Evolutionary conservation across 1,140 invertebrate species (phyloP), one percentile per base, ranked within the genome.

Genomic region (Trigoniulus corallinus): DNA sequence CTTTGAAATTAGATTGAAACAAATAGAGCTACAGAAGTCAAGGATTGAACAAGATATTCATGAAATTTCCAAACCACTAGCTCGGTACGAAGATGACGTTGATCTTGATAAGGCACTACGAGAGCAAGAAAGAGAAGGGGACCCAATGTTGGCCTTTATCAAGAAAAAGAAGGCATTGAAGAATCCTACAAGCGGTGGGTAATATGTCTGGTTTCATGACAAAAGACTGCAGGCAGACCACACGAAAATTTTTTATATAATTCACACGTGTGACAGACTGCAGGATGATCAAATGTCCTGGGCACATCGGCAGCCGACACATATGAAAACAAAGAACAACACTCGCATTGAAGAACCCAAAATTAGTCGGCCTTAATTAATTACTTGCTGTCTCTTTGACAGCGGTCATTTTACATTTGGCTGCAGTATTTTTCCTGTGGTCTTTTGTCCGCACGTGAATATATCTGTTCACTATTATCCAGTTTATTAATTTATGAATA

Each of bases 71-170:
- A 97, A 97, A 64, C 92, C 93, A 1, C 65, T 97, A 22, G 89
- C 94, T 0, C 71, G 91, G 27, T 86, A 88, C 62, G 79, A 76
- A 29, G 82, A 88, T 62, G 94, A 98, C 63, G 70, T 74, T 49
- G 94, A 97, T 68, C 65, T 96, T 54, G 91, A 97, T 56, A 64
- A 68, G 4, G 69, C 75, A 54, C 65, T 93, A 12, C 80, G 78
- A 48, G 74, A 82, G 15, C 69, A 80, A 59, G 81, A 89, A 54
- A 71, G 84, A 52, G 81, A 80, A 7, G 91, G 84, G 12, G 93
- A 98, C 73, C 91, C 92, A 0, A 96, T 98, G 92, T 64, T 91
- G 40, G 72, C 80, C 26, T 95, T 89, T 60, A 81, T 95, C 1
- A 74, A 72, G 55, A 80, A 79, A 58, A 89, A 81, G 65, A 83